Evolutionary conservation across 2,113 vertebrate genomes (phyloP), one percentile per base, ranked within the genome.

Genomic region (Pteropus alecto): DNA sequence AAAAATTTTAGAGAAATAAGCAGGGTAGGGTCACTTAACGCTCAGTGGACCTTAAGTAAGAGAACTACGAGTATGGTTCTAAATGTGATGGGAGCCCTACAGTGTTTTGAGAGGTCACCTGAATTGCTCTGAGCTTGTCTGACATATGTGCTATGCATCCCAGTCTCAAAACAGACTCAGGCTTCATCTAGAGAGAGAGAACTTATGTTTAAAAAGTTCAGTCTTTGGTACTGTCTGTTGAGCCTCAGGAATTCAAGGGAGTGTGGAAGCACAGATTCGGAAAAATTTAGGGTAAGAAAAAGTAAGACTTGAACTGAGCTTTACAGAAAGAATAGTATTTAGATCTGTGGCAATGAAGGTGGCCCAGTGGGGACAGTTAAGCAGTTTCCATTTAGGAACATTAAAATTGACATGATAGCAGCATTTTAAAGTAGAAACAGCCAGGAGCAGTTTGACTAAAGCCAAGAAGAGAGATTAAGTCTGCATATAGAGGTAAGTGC

Each of bases 371-470:
- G 14, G 70, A 93, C 15, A 89, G 48, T 58, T 60, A 95, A 85
- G 30, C 30, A 81, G 58, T 83, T 90, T 93, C 46, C 67, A 3
- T 88, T 85, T 68, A 78, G 38, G 48, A 22, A 90, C 26, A 13
- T 90, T 92, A 46, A 48, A 73, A 35, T 79, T 76, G 65, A 86
- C 1, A 43, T 0, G n/a, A 26, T 28, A 88, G 46, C 16, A 84
- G n/a, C 56, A 78, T 60, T 89, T 92, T 48, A 67, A 61, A 89
- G 18, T 21, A 13, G 19, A 82, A 77, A 71, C 38, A 73, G 51
- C 24, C 35, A 61, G 90, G 79, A 83, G 18, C 8, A 96, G 9
- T 82, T 93, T 86, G 28, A 89, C 13, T 48, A 78, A 92, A 96
- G 21, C 54, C 43, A 56, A 87, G 8, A 14, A 90, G 22, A 63